Evolutionary conservation across 2,113 vertebrate species (phyloP), one percentile per base, ranked within the genome.

Genomic region (Hydrochoerus hydrochaeris): DNA sequence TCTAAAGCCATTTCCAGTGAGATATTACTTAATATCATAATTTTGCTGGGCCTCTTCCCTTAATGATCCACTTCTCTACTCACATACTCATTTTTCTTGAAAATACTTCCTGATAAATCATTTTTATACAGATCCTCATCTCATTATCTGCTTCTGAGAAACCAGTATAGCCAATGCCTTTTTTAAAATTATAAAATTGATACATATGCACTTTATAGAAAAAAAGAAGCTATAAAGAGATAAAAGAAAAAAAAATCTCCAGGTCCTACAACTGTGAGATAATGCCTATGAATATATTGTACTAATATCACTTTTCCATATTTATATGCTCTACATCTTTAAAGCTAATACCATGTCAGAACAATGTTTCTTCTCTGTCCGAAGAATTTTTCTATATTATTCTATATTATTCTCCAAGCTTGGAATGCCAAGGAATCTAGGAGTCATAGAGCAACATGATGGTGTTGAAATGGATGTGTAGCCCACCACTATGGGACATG

Each of bases 371-470:
- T 88, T 4, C 46, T 54, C 58, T 85, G 35, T 82, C 82, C 71
- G 35, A 96, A 80, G 24, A 78, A 60, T 20, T 93, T 95, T 90
- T 57, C 58, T 73, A 22, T 11, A 52, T 92, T 90, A 52, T 91
- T 11, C 77, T 85, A 32, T 24, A 44, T 12, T 84, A 41, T 1
- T 80, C 86, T 12, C 85, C 57, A 93, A 35, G 10, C 58, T 1
- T 75, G 30, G 52, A 19, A 9, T 52, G 24, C 26, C 35, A 44
- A 52, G 65, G 35, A 9, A 35, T 62, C 83, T 78, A 0, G 90
- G 80, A 52, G 41, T 41, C 8, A 9, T 52, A 8, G 35, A 96
- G 77, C n/a, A 90, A 95, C 49, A 44, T 52, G 85, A 44, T 52
- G 38, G 4, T 63, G 9, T 46, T 88, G 58, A 91, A 96, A 60